phyloP scores from a whole-genome alignment of 2,113 vertebrate species.

The Erythrolamprus reginae region DNA sequence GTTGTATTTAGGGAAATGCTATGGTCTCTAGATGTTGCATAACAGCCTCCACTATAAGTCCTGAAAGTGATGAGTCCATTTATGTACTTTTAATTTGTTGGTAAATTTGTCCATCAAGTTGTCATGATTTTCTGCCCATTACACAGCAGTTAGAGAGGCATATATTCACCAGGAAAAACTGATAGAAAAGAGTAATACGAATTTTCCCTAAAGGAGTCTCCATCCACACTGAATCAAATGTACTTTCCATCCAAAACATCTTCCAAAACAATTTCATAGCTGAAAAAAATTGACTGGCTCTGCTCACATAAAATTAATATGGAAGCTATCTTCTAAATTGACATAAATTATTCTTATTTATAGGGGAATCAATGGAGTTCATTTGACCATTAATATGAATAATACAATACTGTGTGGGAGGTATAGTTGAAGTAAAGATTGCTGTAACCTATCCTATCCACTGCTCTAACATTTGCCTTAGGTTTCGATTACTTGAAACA shows the following conservation, averaged over 20 bases:
- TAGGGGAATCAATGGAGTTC: not conserved
- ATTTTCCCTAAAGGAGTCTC: not conserved
- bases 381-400: not conserved
- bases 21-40: not conserved
- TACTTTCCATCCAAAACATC: not conserved
- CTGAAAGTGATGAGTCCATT: not conserved
- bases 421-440: not conserved
- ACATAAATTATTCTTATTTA: not conserved
- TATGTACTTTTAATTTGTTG: not conserved
- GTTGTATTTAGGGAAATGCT: not conserved
- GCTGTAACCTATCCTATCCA: not conserved
- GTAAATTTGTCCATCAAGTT: not conserved
- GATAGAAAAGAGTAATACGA: not conserved
- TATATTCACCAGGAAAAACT: not conserved
- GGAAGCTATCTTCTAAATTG: not conserved
- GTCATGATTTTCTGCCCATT: not conserved
- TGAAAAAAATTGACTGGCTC: not conserved
- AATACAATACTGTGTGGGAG: not conserved
- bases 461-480: not conserved
- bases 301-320: not conserved
- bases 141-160: not conserved
- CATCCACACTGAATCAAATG: not conserved
- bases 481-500: not conserved
- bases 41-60: not conserved
- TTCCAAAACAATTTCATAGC: not conserved